Base-by-base conservation (phyloP, 2,888 invertebrate species). In the Didymodactylos carnosus region DNA sequence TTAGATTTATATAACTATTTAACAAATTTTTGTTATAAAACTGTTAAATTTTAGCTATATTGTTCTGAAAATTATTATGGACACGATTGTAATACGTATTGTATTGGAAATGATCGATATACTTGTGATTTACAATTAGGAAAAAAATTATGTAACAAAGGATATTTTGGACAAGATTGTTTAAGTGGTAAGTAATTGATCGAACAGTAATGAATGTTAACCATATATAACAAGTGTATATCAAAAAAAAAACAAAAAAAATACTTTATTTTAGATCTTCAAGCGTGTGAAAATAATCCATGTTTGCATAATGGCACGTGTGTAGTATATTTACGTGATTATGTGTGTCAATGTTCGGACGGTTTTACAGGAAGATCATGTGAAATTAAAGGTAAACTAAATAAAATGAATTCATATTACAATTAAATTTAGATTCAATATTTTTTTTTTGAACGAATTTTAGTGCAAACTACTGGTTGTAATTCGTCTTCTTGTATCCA, bases 351-450 rank as follows among this genome's bases (percentile, higher is more conserved):
- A 51, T 75, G 75, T 70, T 39, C n/a, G 4, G 69, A 72, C 23
- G 75, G 75, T 14, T 75, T 72, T 69, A 46, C 41, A n/a, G 75
- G 75, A 25, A 62, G 51, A 51, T 69, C 69, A 23, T 75, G 75
- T 35, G 72, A 75, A 49, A 69, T 41, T 40, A n/a, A n/a, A n/a
- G 70, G 73, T 70, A 73, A 53, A 29, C 6, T n/a, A n/a, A n/a
- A n/a, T n/a, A n/a, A 13, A 49, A 5, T 25, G 1, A 25, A 25
- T 49, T 13, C 3, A 49, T 46, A 1, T 49, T 49, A 25, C 1
- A 13, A 0, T 49, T 2, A 13, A 49, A 5, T 25, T 49, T 25
- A 4, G 25, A 13, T 0, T 14, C 11, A 23, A 8, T 6, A 13
- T 3, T 13, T 49, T 49, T 13, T 1, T 3, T 25, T 62, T 19